Conservation (phyloP, 2,888 invertebrate genomes). For the Tachystola acroxantha region DNA sequence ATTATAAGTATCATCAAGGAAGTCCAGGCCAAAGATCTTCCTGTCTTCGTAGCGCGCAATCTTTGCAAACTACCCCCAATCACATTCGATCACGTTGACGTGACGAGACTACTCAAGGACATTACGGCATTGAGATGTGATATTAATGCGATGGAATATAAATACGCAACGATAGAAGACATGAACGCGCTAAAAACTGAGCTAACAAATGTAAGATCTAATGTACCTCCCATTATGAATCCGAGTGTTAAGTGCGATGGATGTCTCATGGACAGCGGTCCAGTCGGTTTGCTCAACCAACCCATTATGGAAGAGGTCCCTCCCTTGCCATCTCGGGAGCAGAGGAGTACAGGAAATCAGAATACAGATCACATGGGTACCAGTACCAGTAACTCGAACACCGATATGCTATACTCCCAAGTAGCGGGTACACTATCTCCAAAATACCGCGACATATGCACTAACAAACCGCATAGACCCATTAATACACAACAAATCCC, state of each 20-base stretch:
- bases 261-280: not conserved
- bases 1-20: conserved; percentile 9
- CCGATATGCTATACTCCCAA: too few relatives aligned
- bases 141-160: not conserved
- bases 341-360: too few relatives aligned
- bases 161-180: not conserved
- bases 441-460: too few relatives aligned
- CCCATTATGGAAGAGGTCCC: too few relatives aligned
- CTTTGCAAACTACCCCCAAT: conserved; percentile 5
- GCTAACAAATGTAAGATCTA: not conserved
- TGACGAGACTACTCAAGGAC: not conserved
- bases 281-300: not conserved
- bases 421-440: too few relatives aligned
- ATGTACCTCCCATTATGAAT: not conserved
- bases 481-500: too few relatives aligned
- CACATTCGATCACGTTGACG: conserved; percentile 8
- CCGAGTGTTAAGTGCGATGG: not conserved
- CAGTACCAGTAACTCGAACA: too few relatives aligned
- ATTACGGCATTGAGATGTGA: not conserved
- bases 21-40: conserved; percentile 1
- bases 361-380: too few relatives aligned
- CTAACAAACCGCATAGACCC: too few relatives aligned
- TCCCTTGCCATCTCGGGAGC: too few relatives aligned
- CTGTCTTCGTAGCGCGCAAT: conserved; percentile 4
- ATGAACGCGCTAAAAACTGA: not conserved